These are phyloP conservation scores for Pantherophis vulpinus DNA, from an alignment of 2,797 vertebrate species.

Conservation along the genomic window DNA sequence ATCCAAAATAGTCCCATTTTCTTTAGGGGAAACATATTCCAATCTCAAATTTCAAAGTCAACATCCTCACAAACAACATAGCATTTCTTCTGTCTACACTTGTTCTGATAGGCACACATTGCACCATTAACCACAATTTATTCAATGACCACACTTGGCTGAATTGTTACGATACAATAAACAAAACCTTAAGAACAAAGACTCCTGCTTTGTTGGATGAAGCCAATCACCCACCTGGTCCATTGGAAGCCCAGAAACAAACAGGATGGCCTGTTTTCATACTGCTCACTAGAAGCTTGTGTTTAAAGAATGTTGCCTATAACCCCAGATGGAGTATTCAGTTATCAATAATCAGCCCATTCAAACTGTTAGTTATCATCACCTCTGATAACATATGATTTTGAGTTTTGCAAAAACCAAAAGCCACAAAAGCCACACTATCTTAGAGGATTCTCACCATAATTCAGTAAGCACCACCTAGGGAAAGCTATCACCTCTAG, in stretches of 20 bases:
- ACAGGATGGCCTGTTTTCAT: not conserved
- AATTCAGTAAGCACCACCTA: not conserved
- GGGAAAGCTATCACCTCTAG: not conserved
- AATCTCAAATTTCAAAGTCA: not conserved
- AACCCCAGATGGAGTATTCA: not conserved
- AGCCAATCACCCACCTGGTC: not conserved
- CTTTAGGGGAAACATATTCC: not conserved
- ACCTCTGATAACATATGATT: no score
- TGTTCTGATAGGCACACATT: not conserved
- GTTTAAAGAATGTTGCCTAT: not conserved
- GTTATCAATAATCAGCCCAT: not conserved
- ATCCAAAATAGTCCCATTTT: not conserved
- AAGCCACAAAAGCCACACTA: not conserved
- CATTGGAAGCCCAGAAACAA: not conserved
- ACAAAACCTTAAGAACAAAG: not conserved
- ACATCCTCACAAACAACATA: not conserved
- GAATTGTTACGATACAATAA: not conserved
- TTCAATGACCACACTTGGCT: not conserved
- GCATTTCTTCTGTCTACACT: not conserved
- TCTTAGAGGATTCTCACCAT: not conserved
- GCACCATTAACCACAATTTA: not conserved
- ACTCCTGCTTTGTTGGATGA: not conserved
- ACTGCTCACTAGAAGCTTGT: not conserved
- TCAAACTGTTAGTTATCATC: not conserved
- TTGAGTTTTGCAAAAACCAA: no score